phyloP scores from a whole-genome alignment of 2,797 vertebrate genomes.

The Muscicapa comitata region DNA sequence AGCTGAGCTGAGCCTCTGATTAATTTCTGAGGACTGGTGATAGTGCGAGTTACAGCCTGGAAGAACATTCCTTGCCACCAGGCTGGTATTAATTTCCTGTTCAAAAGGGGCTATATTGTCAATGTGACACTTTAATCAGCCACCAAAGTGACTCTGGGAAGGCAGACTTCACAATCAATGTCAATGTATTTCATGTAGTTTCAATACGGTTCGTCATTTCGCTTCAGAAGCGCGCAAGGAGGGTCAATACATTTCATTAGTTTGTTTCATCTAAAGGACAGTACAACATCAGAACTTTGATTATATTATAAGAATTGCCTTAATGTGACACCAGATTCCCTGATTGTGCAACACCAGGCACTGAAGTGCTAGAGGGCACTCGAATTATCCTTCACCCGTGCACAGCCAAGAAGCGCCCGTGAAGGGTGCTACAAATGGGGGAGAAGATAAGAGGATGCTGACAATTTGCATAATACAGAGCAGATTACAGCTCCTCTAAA shows the following conservation, averaged over 20 bases:
- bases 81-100: slow-evolving; percentile 78
- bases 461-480: not conserved
- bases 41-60: slow-evolving; percentile 21
- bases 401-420: not conserved
- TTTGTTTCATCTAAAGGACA: slow-evolving; percentile 77
- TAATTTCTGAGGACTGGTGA: slow-evolving; percentile 48
- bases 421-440: not conserved
- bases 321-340: slow-evolving; percentile 70
- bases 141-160: slow-evolving; percentile 72
- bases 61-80: slow-evolving; percentile 67
- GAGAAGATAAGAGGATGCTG: not conserved
- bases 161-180: slow-evolving; percentile 74
- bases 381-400: slow-evolving; percentile 65
- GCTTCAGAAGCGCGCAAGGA: slow-evolving; percentile 69
- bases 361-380: slow-evolving; percentile 61
- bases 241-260: slow-evolving; percentile 81
- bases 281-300: slow-evolving; percentile 71
- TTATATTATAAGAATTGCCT: slow-evolving; percentile 72
- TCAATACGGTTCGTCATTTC: slow-evolving; percentile 68
- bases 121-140: slow-evolving; percentile 79
- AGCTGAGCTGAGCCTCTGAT: not conserved
- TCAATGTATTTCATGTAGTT: slow-evolving; percentile 71
- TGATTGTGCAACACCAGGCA: slow-evolving; percentile 62
- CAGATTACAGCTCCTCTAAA: not conserved
- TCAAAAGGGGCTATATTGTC: slow-evolving; percentile 75